Evolutionary conservation across 2,797 vertebrate species (phyloP).

Genomic region (Scleropages formosus): DNA sequence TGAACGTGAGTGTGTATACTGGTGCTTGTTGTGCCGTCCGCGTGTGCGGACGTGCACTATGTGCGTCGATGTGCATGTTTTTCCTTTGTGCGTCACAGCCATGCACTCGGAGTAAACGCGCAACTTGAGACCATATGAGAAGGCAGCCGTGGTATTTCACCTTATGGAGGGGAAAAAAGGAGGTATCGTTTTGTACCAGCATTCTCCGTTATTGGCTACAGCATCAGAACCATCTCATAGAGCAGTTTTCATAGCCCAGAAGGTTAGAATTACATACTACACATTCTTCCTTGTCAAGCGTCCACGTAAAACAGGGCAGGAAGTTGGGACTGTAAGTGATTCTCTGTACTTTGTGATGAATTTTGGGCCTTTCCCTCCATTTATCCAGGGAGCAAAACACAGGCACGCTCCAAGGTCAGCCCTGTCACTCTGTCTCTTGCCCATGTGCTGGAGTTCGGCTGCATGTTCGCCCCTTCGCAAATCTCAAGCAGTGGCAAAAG

Average conservation of each 20-base stretch:
- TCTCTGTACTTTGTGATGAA: conserved; percentile 51
- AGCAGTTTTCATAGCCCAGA: neutral
- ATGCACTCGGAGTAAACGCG: too few species aligned
- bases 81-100: too few species aligned
- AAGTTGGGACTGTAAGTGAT: conserved; percentile 23
- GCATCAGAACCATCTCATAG: too few species aligned
- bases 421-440: conserved; percentile 53
- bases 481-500: conserved; percentile 20
- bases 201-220: too few species aligned
- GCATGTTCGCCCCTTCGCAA: conserved; percentile 55
- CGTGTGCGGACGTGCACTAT: neutral
- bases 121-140: too few species aligned
- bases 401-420: conserved; percentile 68
- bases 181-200: too few species aligned
- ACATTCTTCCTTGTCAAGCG: neutral
- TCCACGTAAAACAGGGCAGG: neutral
- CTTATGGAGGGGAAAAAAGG: too few species aligned
- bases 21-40: too few species aligned
- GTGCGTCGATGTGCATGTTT: neutral
- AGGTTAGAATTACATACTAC: neutral
- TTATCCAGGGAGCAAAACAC: conserved; percentile 49
- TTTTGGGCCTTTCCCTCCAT: conserved; percentile 39
- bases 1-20: neutral
- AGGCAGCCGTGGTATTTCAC: too few species aligned
- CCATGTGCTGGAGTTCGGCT: conserved; percentile 50